Percentiles rank a stretch among this genome's conserved stretches.
Conservation (phyloP, 2,888 invertebrate species). For the Operophtera brumata region DNA sequence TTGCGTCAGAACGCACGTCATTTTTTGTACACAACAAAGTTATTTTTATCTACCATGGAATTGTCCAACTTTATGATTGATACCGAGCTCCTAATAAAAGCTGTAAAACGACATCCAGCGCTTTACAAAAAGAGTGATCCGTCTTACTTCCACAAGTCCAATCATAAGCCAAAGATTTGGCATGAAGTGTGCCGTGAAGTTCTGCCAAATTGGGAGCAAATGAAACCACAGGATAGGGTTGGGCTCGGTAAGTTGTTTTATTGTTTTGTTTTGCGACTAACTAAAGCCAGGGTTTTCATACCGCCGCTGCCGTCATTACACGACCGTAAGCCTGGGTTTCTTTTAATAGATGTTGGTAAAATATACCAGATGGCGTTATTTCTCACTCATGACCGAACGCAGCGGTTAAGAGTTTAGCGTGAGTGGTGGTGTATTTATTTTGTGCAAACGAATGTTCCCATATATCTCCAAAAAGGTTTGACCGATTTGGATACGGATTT, state of each 20-base stretch:
- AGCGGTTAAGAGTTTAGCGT: too few species aligned
- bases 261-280: not conserved
- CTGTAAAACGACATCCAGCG: constrained; percentile 48
- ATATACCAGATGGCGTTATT: too few species aligned
- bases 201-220: constrained; percentile 44
- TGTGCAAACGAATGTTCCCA: too few species aligned
- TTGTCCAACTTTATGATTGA: constrained; percentile 35
- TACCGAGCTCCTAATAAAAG: constrained; percentile 46
- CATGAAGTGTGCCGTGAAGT: constrained; percentile 51
- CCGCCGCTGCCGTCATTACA: too few species aligned
- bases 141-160: constrained; percentile 46
- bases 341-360: too few species aligned
- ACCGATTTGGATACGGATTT: too few species aligned
- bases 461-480: too few species aligned
- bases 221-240: constrained; percentile 47
- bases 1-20: constrained; percentile 41
- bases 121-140: constrained; percentile 51
- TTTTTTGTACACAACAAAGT: constrained; percentile 14
- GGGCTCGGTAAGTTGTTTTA: constrained; percentile 27
- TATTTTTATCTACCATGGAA: constrained; percentile 32
- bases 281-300: too few species aligned
- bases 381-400: too few species aligned
- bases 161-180: constrained; percentile 51
- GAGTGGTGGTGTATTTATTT: too few species aligned
- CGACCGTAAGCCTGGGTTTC: too few species aligned